Conservation (phyloP, 2,113 vertebrate genomes). For the Tautogolabrus adspersus region DNA sequence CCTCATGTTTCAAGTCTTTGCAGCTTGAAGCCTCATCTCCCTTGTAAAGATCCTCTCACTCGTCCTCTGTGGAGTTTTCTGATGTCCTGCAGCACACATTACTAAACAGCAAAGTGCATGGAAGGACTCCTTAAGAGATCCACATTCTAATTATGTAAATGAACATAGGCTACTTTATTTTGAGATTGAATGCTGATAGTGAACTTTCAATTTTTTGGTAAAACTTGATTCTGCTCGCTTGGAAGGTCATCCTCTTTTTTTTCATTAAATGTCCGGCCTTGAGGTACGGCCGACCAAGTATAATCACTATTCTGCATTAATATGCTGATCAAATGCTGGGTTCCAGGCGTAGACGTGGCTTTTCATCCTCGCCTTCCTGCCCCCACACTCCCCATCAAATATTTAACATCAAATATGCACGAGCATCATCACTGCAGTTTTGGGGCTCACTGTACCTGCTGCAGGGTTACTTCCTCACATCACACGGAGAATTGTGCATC, state of each 20-base stretch:
- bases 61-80: conserved; percentile 61
- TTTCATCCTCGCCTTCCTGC: conserved; percentile 55
- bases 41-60: conserved; percentile 61
- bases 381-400: conserved; percentile 57
- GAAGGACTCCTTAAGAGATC: conserved; percentile 56
- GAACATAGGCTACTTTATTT: conserved; percentile 57
- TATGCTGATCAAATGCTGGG: conserved; percentile 72
- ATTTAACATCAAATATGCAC: conserved; percentile 64
- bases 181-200: conserved; percentile 71
- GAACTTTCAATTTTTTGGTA: conserved; percentile 55
- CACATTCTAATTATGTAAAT: conserved; percentile 77
- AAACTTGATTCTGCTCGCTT: conserved; percentile 57
- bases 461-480: conserved; percentile 47
- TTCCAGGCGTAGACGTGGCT: conserved; percentile 58
- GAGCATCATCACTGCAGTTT: conserved; percentile 51
- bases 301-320: conserved; percentile 71
- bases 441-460: conserved; percentile 40
- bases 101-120: conserved; percentile 55
- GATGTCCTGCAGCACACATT: conserved; percentile 63
- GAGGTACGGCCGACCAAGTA: conserved; percentile 64
- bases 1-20: conserved; percentile 51
- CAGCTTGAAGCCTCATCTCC: conserved; percentile 62
- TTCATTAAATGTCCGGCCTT: conserved; percentile 68
- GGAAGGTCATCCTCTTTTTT: conserved; percentile 66
- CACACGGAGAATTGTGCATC: conserved; percentile 27